phyloP scores from a whole-genome alignment of 2,888 invertebrate genomes.

The Anorthoa munda region DNA sequence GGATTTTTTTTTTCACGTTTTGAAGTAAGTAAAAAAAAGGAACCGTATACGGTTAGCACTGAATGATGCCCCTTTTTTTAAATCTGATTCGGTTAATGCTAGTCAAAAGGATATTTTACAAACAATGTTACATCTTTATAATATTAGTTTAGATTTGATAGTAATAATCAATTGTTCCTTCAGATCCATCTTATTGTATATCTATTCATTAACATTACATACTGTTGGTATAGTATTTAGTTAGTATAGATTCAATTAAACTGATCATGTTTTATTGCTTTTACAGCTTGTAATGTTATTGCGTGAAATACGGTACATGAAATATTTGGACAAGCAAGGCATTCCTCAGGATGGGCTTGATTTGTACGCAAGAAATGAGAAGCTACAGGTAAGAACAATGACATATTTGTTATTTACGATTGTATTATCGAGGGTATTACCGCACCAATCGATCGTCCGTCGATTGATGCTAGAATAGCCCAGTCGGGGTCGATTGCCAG shows the following conservation, averaged over 20 bases:
- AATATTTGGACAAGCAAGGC: conserved; percentile 92
- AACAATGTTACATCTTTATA: too few relatives aligned
- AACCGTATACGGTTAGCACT: too few relatives aligned
- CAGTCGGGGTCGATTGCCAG: not conserved
- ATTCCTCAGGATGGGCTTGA: conserved; percentile 92
- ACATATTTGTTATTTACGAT: not conserved
- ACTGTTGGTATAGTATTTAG: too few relatives aligned
- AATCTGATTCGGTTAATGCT: too few relatives aligned
- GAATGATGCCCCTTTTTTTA: too few relatives aligned
- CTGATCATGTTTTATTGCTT: not conserved
- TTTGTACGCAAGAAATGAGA: conserved; percentile 93
- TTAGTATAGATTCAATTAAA: not conserved
- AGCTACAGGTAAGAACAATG: conserved; percentile 92
- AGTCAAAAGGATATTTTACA: too few relatives aligned
- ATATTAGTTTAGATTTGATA: too few relatives aligned
- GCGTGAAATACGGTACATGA: conserved; percentile 96
- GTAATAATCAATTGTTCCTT: too few relatives aligned
- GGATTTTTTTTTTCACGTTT: too few relatives aligned
- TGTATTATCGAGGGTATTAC: not conserved
- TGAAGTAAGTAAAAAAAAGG: too few relatives aligned
- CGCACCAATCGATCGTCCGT: not conserved
- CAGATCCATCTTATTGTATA: too few relatives aligned
- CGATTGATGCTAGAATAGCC: not conserved
- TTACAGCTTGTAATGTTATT: conserved; percentile 93
- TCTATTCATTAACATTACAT: too few relatives aligned